Evolutionary conservation across 2,113 vertebrate genomes (phyloP), one percentile per base, ranked within the genome.

Genomic region (Lamprotornis superbus): DNA sequence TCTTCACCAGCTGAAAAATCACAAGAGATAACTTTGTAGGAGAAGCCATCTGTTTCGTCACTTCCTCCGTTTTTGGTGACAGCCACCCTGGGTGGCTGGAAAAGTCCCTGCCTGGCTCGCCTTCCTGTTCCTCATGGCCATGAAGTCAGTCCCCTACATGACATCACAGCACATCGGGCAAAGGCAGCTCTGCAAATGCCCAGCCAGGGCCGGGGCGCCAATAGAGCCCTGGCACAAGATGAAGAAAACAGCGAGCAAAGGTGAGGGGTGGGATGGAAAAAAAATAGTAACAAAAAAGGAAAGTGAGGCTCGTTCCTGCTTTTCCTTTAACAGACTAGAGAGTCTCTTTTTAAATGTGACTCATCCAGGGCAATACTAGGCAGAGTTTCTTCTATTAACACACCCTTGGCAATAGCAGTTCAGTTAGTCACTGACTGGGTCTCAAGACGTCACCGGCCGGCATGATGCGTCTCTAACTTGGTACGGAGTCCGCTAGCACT

Each of bases 351-450:
- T 82, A 85, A 79, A 89, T 70, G 87, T 94, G 95, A 94, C 94
- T 97, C 95, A 96, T 53, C 33, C 70, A 14, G 95, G 90, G 96
- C 91, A 94, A 92, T 30, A 78, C 71, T 71, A 90, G 69, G 91
- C 93, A 91, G 12, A 61, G 93, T 70, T 87, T 89, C 85, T 86
- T 42, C 90, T 87, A 2, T 27, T 95, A 92, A 92, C 93, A 95
- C 93, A 92, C 93, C 91, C 96, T 97, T 94, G 93, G 95, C 90
- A 95, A 40, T 39, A 71, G 96, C 69, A 75, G 68, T 42, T 77
- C 80, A 50, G 77, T 96, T 96, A 95, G 76, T 97, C 95, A 96
- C 91, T 59, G 87, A 56, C 88, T 13, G 90, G 94, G 61, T 86
- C 93, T 74, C 89, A 57, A 59, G 90, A 91, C 78, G 87, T 96